Evolutionary conservation across 2,797 vertebrate species (phyloP).

Genomic region (Hippocampus kuda): DNA sequence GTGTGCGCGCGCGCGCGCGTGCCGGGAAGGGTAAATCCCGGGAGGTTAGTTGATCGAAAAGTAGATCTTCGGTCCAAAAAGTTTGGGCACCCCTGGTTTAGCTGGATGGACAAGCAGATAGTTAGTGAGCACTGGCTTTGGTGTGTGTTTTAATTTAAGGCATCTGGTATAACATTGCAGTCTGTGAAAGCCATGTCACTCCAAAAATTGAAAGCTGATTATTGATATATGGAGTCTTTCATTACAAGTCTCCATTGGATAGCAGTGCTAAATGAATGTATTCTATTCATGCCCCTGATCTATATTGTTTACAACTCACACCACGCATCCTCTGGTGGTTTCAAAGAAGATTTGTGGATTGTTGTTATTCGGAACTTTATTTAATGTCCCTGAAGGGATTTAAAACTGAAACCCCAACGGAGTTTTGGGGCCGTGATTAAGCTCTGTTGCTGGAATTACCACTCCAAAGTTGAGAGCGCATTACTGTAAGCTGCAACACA

Average conservation of each 20-base stretch:
- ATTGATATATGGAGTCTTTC: neutral
- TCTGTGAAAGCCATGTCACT: too few relatives aligned
- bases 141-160: too few relatives aligned
- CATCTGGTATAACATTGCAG: too few relatives aligned
- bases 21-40: too few relatives aligned
- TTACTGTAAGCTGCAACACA: conserved; percentile 44
- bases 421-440: conserved; percentile 29
- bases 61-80: too few relatives aligned
- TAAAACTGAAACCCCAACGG: conserved; percentile 26
- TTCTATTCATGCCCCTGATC: neutral
- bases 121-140: too few relatives aligned
- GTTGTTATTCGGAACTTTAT: neutral
- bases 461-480: conserved; percentile 37
- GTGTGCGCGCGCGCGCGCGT: too few relatives aligned
- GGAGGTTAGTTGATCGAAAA: too few relatives aligned
- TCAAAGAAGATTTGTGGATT: neutral
- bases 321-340: neutral
- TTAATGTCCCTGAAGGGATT: conserved; percentile 19
- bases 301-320: neutral
- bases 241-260: neutral
- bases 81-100: too few relatives aligned
- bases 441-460: conserved; percentile 36
- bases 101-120: too few relatives aligned
- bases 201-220: neutral
- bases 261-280: neutral